A percentile compares a stretch with the other conserved stretches of the same genome.
Evolutionary conservation across 2,113 vertebrate species (phyloP).

Genomic region (Phycodurus eques): DNA sequence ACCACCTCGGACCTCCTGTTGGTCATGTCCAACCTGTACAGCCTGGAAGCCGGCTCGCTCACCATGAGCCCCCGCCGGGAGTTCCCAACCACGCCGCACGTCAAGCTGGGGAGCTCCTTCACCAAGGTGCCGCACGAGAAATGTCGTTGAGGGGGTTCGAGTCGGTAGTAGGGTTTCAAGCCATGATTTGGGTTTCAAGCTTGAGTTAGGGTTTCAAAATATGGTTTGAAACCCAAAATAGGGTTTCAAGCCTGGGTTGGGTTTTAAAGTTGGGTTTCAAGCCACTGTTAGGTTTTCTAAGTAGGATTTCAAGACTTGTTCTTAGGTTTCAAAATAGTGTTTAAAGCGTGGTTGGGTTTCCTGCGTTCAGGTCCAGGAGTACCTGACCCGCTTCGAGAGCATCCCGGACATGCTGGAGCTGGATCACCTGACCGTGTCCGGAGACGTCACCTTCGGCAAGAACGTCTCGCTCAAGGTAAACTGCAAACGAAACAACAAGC

Average conservation of each 20-base stretch:
- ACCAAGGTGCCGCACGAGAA: slow-evolving; percentile 80
- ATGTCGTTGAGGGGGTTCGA: background rate
- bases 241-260: no score
- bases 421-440: slow-evolving; percentile 97
- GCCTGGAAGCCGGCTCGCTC: slow-evolving; percentile 92
- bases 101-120: slow-evolving; percentile 98
- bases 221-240: no score
- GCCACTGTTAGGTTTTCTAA: no score
- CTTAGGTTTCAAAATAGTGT: background rate
- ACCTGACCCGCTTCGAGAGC: slow-evolving; percentile 91
- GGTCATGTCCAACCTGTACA: slow-evolving; percentile 99
- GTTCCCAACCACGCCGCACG: slow-evolving; percentile 93
- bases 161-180: no score
- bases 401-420: slow-evolving; percentile 98
- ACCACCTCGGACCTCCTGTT: slow-evolving; percentile 96
- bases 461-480: slow-evolving; percentile 92
- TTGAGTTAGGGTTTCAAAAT: no score
- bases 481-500: background rate
- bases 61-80: slow-evolving; percentile 96
- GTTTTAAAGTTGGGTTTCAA: no score
- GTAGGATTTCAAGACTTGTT: no score
- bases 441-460: slow-evolving; percentile 97
- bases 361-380: slow-evolving; percentile 88
- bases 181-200: no score
- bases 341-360: background rate